Evolutionary conservation across 2,113 vertebrate species (phyloP).

Genomic region (Indri indri): DNA sequence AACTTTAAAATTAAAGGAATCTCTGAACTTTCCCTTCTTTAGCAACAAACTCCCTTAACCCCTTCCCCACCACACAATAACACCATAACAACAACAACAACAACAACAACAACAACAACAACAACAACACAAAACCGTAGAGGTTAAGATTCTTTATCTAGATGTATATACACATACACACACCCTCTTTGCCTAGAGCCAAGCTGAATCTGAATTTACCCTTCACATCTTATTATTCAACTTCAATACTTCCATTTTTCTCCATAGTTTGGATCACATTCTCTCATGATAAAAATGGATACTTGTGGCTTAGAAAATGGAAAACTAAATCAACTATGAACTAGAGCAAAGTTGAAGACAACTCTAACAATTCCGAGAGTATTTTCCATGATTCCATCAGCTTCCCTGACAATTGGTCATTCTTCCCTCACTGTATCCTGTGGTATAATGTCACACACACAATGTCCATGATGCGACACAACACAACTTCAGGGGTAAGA

Average conservation of each 20-base stretch:
- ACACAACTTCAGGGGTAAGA: neutral
- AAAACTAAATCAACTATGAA: slow-evolving; percentile 32
- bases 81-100: neutral
- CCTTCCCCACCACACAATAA: neutral
- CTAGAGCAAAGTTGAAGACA: slow-evolving; percentile 69
- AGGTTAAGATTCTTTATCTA: neutral
- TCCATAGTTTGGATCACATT: slow-evolving; percentile 45
- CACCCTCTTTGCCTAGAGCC: neutral
- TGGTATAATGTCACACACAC: neutral
- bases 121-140: no score
- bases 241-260: slow-evolving; percentile 37
- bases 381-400: slow-evolving; percentile 40
- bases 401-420: slow-evolving; percentile 44
- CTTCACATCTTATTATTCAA: neutral
- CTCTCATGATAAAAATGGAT: slow-evolving; percentile 60
- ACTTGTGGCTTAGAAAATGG: slow-evolving; percentile 55
- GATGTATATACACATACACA: neutral
- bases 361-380: slow-evolving; percentile 31
- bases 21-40: slow-evolving; percentile 56
- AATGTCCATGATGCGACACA: neutral
- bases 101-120: no score
- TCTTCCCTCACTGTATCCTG: neutral
- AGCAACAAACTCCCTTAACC: slow-evolving; percentile 33
- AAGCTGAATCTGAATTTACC: neutral
- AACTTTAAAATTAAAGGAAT: slow-evolving; percentile 62